These are phyloP conservation scores for Pterois miles DNA, from an alignment of 2,797 vertebrate genomes.

Conservation along the genomic window DNA sequence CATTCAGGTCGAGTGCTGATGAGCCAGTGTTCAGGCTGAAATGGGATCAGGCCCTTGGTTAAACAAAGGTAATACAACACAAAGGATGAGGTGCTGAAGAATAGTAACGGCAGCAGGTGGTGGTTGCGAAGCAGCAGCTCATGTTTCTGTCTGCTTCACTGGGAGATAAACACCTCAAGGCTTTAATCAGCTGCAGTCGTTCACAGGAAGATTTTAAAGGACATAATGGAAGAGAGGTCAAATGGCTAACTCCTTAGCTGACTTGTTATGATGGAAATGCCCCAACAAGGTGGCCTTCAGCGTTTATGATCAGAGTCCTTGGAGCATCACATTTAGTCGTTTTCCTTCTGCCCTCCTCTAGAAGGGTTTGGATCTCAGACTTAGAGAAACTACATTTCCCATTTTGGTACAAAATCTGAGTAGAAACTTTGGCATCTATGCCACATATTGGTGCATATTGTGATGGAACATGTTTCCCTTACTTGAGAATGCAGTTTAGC, in stretches of 20 bases:
- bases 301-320: not conserved
- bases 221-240: not conserved
- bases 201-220: not conserved
- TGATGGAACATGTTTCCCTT: not conserved
- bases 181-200: not conserved
- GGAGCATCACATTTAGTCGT: not conserved
- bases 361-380: not conserved
- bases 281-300: not conserved
- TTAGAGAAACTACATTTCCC: not conserved
- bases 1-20: not conserved
- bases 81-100: conserved; percentile 8
- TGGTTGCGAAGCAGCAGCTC: conserved; percentile 8
- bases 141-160: conserved; percentile 1
- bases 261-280: not conserved
- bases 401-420: not conserved
- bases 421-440: not conserved
- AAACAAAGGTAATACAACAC: not conserved
- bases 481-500: not conserved
- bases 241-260: not conserved
- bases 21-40: not conserved
- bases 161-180: not conserved
- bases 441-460: not conserved
- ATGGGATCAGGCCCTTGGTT: not conserved
- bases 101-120: conserved; percentile 10
- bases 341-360: not conserved